Evolutionary conservation across 1,140 invertebrate genomes (phyloP), one percentile per base, ranked within the genome.

Genomic region (Goniozus legneri): DNA sequence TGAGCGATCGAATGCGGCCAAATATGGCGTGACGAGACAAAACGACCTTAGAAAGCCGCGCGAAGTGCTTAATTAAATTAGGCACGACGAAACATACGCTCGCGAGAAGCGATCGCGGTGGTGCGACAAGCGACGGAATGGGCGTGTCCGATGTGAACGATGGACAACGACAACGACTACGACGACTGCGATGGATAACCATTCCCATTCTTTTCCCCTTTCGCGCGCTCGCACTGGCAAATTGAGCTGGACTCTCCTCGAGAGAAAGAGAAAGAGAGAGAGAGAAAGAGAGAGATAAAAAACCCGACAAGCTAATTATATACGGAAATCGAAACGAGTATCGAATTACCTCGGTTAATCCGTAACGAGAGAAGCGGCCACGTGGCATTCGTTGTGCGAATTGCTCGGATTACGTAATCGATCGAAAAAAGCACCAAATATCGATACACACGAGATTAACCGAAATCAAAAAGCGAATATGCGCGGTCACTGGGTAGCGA

Each of bases 11-110:
- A n/a, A n/a, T n/a, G 47, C 55, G 47, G 58, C 58, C 58, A 69
- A 68, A 63, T 60, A 62, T 62, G 62, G 67, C 53, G 60, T 54
- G 58, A 56, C 50, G 52, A 58, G 49, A 27, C 4, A 27, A 10
- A 27, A 47, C 53, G 62, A 66, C 50, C 54, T 64, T 62, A 60
- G 53, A 57, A 63, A 68, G 63, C 49, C 43, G 37, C 52, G 48
- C 19, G n/a, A 31, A 44, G 34, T 34, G 40, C 47, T 62, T 56
- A 58, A 58, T 58, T 60, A 56, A 54, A 62, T 65, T 53, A 58
- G 49, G 50, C 46, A 36, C 22, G 37, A 34, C 31, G 52, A 54
- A 49, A 44, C 39, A 33, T 40, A 32, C 50, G 18, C 18, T 3
- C 32, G 42, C 44, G 46, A 52, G 36, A 57, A 34, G 12, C 27